Conservation (phyloP, 2,888 invertebrate species). For the Synergus umbraculus region DNA sequence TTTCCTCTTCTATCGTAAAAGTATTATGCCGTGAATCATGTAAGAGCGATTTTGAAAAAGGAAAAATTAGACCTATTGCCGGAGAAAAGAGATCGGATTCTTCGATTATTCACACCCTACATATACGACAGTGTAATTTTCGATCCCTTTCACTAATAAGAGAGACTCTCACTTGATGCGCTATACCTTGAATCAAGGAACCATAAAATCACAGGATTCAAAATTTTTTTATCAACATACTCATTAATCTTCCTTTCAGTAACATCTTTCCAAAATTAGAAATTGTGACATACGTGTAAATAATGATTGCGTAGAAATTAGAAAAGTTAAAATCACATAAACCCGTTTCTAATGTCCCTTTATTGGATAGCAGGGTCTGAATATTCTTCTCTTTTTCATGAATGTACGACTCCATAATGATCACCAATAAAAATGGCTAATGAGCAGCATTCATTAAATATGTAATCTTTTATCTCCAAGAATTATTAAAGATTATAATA, state of each 20-base stretch:
- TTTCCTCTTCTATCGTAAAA: not conserved
- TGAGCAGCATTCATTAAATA: constrained; percentile 2
- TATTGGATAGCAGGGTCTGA: not conserved
- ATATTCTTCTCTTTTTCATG: not conserved
- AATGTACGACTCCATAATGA: not conserved
- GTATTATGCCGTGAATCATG: not conserved
- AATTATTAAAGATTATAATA: not conserved
- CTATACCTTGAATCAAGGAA: constrained; percentile 23
- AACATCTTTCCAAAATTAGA: not conserved
- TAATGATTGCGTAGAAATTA: constrained; percentile 28
- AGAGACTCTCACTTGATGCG: constrained; percentile 16
- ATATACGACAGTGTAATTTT: constrained; percentile 24
- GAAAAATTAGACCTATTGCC: constrained; percentile 7
- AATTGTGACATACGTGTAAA: constrained; percentile 12
- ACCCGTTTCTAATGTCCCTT: not conserved
- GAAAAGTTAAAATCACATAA: not conserved
- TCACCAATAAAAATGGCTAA: not conserved
- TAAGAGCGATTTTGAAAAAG: not conserved
- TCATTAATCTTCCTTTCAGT: not conserved
- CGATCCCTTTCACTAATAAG: constrained; percentile 40
- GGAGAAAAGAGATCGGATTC: constrained; percentile 33
- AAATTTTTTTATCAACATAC: not conserved
- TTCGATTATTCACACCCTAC: constrained; percentile 36
- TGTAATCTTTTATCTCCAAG: not conserved
- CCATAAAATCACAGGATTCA: constrained; percentile 9